These are phyloP conservation scores for Idaea straminata DNA, from an alignment of 2,888 invertebrate species.

Conservation along the genomic window DNA sequence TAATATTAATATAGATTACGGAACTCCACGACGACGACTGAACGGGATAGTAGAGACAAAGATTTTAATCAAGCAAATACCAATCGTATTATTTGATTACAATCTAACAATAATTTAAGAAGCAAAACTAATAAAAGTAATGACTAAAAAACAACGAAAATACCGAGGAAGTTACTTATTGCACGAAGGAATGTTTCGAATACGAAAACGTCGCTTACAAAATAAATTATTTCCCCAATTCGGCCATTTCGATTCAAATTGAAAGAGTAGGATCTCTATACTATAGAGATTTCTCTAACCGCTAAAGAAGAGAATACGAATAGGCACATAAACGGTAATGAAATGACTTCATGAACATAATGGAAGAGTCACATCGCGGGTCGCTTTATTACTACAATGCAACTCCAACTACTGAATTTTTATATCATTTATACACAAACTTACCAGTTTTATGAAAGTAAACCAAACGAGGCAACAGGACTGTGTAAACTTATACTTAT, in stretches of 20 bases:
- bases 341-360: constrained; percentile 65
- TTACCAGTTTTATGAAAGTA: not conserved
- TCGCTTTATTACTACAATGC: constrained; percentile 32
- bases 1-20: not conserved
- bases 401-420: not conserved
- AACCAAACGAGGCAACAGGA: constrained; percentile 9
- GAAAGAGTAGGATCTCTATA: constrained; percentile 71
- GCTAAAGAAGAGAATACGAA: constrained; percentile 71
- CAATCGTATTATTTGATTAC: not conserved
- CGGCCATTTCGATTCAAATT: constrained; percentile 76
- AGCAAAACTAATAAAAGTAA: constrained; percentile 9
- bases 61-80: not conserved
- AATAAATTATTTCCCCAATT: constrained; percentile 74
- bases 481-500: constrained; percentile 8
- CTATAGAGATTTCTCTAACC: constrained; percentile 71
- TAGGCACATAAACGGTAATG: constrained; percentile 73
- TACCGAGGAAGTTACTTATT: constrained; percentile 52
- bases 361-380: constrained; percentile 52
- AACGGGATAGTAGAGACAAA: not conserved
- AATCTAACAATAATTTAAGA: constrained; percentile 5
- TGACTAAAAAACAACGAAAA: constrained; percentile 45
- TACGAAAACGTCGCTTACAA: constrained; percentile 63
- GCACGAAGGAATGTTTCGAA: constrained; percentile 48
- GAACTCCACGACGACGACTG: not conserved
- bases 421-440: no score